Evolutionary conservation across 2,113 vertebrate genomes (phyloP), one percentile per base, ranked within the genome.

Genomic region (Cromileptes altivelis): DNA sequence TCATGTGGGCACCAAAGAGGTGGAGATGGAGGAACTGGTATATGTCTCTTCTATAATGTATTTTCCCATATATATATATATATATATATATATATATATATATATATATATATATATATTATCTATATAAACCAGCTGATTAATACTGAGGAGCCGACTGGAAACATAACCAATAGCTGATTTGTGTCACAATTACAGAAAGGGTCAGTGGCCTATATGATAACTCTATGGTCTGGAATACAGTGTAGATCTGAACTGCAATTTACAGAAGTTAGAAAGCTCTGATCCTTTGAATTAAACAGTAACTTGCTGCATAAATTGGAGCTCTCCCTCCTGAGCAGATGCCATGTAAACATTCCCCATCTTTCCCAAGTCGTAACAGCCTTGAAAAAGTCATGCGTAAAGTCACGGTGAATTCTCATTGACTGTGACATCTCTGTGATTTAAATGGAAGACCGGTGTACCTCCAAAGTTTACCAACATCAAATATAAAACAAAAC

Each of bases 401-500:
- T 47, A 40, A 72, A 73, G 88, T 89, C 60, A 70, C 73, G 1
- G 78, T 84, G 85, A 93, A 87, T 77, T 80, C 76, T 90, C 88
- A 93, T 93, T 56, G 86, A 89, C 84, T 90, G 82, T 89, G 90
- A 94, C 91, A 93, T 91, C 78, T 89, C 88, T 84, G 91, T 89
- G 90, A 91, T 91, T 93, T 85, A 94, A 94, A 94, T 93, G 89
- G 92, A 93, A 94, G 91, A 94, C 78, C 85, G 64, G 82, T 93
- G 92, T 93, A 93, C 72, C 90, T 65, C 91, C 42, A 74, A 91
- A 91, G 90, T 94, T 93, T 94, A 94, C 89, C 73, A 56, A 33
- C 90, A 92, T 93, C 89, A 94, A 95, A 95, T 91, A 93, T 92
- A 91, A 93, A 93, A 90, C 85, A 93, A 92, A 94, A 94, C 90